Conservation (phyloP, 2,888 invertebrate species). For the Trileptium ribeirensis region DNA sequence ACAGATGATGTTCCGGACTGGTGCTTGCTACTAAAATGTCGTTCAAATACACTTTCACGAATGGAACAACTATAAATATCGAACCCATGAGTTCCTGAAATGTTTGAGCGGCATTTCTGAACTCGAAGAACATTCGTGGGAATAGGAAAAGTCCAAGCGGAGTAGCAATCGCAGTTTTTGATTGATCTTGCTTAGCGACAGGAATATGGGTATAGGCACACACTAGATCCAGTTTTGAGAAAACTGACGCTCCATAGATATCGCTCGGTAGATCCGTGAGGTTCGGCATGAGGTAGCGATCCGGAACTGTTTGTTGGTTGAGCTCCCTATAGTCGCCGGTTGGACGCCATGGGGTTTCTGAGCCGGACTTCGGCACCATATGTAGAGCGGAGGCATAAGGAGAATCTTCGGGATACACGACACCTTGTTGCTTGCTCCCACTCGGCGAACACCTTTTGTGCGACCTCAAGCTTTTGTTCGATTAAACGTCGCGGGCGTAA, state of each 20-base stretch:
- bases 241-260: background rate
- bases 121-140: background rate
- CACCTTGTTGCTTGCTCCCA: background rate
- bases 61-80: background rate
- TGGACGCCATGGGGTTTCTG: background rate
- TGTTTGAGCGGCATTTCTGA: background rate
- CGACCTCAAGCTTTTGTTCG: background rate
- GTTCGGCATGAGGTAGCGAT: background rate
- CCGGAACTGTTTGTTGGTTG: background rate
- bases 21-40: background rate
- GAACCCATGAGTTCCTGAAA: background rate
- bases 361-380: background rate
- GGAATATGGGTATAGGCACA: background rate
- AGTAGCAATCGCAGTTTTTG: background rate
- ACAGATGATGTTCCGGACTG: background rate
- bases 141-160: background rate
- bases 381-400: background rate
- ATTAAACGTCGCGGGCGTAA: background rate
- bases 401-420: background rate
- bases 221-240: background rate
- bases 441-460: background rate
- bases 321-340: background rate
- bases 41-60: background rate
- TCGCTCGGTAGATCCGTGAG: background rate
- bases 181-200: background rate